These are phyloP conservation scores for Deroplatys truncata DNA, from an alignment of 2,888 invertebrate genomes.

Conservation along the genomic window DNA sequence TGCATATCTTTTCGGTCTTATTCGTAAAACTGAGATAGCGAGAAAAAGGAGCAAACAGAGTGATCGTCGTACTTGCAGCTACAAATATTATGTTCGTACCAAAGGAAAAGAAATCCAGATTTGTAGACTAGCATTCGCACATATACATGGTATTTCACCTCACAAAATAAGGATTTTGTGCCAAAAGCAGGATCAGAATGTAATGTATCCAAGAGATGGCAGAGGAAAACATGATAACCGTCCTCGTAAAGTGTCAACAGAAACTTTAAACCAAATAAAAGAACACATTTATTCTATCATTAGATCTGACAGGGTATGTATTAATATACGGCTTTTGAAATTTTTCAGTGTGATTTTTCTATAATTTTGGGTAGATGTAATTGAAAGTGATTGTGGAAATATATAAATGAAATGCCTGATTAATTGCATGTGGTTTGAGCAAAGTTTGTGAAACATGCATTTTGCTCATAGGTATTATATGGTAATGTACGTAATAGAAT, in stretches of 20 bases:
- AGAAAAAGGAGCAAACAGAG: conserved; percentile 53
- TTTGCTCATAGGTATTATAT: no score
- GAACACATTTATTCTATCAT: conserved; percentile 34
- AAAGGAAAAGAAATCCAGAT: conserved; percentile 55
- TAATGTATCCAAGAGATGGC: conserved; percentile 34
- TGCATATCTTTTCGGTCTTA: conserved; percentile 54
- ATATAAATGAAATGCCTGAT: not conserved
- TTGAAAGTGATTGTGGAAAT: no score
- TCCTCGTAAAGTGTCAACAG: conserved; percentile 33
- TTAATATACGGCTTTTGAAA: not conserved
- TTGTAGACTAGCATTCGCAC: conserved; percentile 33
- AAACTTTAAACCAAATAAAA: conserved; percentile 29
- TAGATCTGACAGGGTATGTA: conserved; percentile 30
- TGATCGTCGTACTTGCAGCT: conserved; percentile 53
- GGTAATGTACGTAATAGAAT: no score
- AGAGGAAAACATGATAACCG: conserved; percentile 35
- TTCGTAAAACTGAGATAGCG: conserved; percentile 55
- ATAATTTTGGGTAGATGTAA: not conserved
- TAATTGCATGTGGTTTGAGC: not conserved
- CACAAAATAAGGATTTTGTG: conserved; percentile 35
- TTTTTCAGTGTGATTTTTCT: not conserved
- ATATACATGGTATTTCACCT: conserved; percentile 36
- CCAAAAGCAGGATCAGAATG: conserved; percentile 35
- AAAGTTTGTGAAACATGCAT: no score
- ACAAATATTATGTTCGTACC: conserved; percentile 54